Percentiles rank a stretch among this genome's conserved stretches.
Evolutionary conservation across 2,797 vertebrate species (phyloP).

Genomic region (Enteromius mattozi): DNA sequence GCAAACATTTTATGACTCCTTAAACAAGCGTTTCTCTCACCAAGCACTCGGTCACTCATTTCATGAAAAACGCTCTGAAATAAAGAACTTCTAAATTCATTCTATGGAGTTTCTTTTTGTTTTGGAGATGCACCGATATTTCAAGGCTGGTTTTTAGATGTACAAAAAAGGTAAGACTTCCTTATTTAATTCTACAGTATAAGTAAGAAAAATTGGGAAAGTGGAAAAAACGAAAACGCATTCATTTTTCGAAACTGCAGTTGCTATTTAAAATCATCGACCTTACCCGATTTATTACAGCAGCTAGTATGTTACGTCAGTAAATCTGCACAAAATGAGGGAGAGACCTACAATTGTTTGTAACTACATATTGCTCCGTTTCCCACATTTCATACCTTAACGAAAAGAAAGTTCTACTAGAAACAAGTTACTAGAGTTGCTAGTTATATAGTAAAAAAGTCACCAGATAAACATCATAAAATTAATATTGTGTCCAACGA

Average conservation of each 20-base stretch:
- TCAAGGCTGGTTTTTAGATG: background rate
- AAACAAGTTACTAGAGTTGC: background rate
- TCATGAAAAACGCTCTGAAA: conserved; percentile 39
- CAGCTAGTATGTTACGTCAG: background rate
- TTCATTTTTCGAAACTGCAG: background rate
- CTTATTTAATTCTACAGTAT: background rate
- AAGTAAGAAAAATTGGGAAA: background rate
- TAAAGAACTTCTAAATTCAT: conserved; percentile 17
- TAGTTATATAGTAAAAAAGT: background rate
- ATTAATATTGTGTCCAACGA: background rate
- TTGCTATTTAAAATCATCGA: background rate
- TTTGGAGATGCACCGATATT: conserved; percentile 21
- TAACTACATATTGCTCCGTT: background rate
- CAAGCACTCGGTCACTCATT: conserved; percentile 40
- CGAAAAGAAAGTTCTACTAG: background rate
- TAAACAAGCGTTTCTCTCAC: conserved; percentile 51
- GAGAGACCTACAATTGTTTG: background rate
- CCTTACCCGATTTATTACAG: background rate
- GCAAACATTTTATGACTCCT: conserved; percentile 70
- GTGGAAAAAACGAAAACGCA: background rate
- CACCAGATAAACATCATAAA: background rate
- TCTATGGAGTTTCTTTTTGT: conserved; percentile 15
- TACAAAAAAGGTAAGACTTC: conserved; percentile 34
- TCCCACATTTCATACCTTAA: background rate
- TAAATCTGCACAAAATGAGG: background rate